These are phyloP conservation scores for Drosophila varians DNA, from an alignment of 1,140 invertebrate species.

Conservation along the genomic window DNA sequence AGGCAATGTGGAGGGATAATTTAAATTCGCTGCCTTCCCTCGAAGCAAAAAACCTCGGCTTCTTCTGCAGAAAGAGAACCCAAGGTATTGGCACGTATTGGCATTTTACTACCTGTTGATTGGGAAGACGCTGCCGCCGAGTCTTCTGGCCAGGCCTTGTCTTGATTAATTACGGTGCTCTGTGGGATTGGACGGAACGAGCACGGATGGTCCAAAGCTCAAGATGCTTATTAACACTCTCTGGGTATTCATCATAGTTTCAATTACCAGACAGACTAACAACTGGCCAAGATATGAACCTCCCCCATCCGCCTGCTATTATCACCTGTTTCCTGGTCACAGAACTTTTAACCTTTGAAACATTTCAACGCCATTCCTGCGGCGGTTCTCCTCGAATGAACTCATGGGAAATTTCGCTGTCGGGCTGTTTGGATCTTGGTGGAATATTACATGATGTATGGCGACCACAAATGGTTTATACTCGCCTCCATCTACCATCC, in stretches of 20 bases:
- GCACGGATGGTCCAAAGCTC: conserved; percentile 14
- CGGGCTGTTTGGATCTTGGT: neutral
- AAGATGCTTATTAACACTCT: conserved; percentile 70
- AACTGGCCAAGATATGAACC: neutral
- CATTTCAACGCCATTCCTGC: neutral
- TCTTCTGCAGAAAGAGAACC: conserved; percentile 41
- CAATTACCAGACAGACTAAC: conserved; percentile 34
- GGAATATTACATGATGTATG: conserved; percentile 34
- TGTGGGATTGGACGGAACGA: conserved; percentile 30
- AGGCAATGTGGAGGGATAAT: neutral
- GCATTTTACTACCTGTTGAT: conserved; percentile 82
- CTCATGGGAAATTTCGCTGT: conserved; percentile 22
- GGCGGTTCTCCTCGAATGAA: conserved; percentile 30
- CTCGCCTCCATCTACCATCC: too few relatives aligned
- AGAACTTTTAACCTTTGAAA: conserved; percentile 8
- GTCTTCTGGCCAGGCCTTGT: conserved; percentile 39
- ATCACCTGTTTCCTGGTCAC: conserved; percentile 2
- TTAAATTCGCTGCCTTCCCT: conserved; percentile 24
- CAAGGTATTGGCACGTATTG: conserved; percentile 64
- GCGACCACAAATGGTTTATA: conserved; percentile 29
- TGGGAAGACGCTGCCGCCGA: conserved; percentile 43
- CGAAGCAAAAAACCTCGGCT: conserved; percentile 19
- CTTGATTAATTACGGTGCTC: conserved; percentile 66
- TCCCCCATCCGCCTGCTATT: conserved; percentile 23
- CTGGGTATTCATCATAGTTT: conserved; percentile 58